A percentile compares a stretch with the other conserved stretches of the same genome.
Evolutionary conservation across 2,113 vertebrate species (phyloP).

Genomic region (Herpetotheres cachinnans): DNA sequence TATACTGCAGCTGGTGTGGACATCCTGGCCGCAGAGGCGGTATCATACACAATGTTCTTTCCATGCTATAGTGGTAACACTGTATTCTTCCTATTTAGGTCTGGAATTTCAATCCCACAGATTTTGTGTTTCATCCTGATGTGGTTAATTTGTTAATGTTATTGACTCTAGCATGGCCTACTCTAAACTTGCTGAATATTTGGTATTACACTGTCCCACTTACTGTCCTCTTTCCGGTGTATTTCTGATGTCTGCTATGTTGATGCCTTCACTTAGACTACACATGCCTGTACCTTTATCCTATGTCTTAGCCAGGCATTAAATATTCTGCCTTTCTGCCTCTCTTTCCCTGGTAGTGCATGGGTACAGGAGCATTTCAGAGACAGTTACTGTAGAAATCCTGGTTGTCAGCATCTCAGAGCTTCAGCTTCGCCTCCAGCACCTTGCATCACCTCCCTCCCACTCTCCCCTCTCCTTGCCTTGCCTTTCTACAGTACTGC

Average conservation of each 20-base stretch:
- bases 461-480: not conserved
- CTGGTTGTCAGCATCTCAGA: not conserved
- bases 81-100: not conserved
- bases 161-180: not conserved
- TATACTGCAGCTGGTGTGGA: not conserved
- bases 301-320: not conserved
- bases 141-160: not conserved
- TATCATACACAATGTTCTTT: not conserved
- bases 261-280: not conserved
- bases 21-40: not conserved
- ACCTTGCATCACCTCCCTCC: not conserved
- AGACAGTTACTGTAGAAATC: not conserved
- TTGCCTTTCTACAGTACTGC: not conserved
- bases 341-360: not conserved
- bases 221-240: not conserved
- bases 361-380: not conserved
- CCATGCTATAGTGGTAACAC: not conserved
- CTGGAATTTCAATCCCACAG: not conserved
- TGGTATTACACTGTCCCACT: not conserved
- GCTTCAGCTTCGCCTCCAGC: not conserved
- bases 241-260: not conserved
- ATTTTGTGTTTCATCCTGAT: not conserved
- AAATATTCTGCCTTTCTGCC: not conserved
- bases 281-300: not conserved
- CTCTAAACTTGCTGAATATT: not conserved